Base-by-base conservation (phyloP, 2,113 vertebrate species). In the Octodon degus region DNA sequence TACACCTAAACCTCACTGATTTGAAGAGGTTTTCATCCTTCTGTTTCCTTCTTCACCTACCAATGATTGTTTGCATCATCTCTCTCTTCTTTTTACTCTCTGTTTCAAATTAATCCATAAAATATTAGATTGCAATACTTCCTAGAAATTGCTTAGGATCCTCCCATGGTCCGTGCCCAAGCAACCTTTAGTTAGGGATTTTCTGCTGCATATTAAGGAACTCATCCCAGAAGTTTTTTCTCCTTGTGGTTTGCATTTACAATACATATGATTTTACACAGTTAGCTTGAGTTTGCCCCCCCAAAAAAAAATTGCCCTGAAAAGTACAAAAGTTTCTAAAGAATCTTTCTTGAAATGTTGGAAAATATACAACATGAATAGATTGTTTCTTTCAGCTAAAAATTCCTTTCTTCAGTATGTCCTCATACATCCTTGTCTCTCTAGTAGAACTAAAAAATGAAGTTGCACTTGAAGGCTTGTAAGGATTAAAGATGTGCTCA, bases 51-150 rank as follows among this genome's bases (percentile, higher is more conserved):
- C 43, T 80, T 94, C 72, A 12, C 16, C 5, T 55, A n/a, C 13
- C 32, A 40, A 1, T 20, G 67, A 32, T 3, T 62, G 24, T 5
- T 22, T 25, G 19, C 70, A 63, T 3, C 7, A 1, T 84, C 17
- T 68, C 5, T 30, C 12, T 86, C 68, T 76, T 20, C 22, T 76
- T 62, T 89, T 37, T 13, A 65, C 3, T 4, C 80, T 0, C 14
- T 81, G 12, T n/a, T 43, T 47, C 72, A 34, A 77, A 93, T 82
- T n/a, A 76, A 86, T 5, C 89, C 65, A 47, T 89, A 70, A 95
- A 58, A 79, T 86, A 62, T 76, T 89, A 76, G 9, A 47, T 25
- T 92, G 25, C 30, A 63, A 89, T 81, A 19, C 53, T 47, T 60
- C 12, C 14, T 91, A 47, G 25, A 67, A 17, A 43, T 70, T 27